A percentile compares a stretch with the other conserved stretches of the same genome.
Evolutionary conservation across 1,140 invertebrate genomes (phyloP).

Genomic region (Cydia pomonella): DNA sequence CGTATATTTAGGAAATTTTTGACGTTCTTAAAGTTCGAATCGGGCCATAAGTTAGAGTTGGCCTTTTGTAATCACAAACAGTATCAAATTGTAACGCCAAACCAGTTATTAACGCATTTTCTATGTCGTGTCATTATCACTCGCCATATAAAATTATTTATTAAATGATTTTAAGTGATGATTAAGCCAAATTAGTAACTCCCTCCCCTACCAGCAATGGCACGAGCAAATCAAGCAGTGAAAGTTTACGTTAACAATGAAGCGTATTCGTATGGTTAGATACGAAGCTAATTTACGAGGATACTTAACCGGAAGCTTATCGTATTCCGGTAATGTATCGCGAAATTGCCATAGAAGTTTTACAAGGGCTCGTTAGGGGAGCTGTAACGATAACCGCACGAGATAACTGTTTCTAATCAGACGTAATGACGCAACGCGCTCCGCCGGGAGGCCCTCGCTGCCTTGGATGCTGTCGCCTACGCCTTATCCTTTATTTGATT

Average conservation of each 20-base stretch:
- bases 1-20: too few species aligned
- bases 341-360: slow-evolving; percentile 69
- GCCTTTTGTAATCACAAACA: not conserved
- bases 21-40: too few species aligned
- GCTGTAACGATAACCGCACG: slow-evolving; percentile 67
- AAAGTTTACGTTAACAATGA: slow-evolving; percentile 26
- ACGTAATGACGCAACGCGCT: slow-evolving; percentile 61
- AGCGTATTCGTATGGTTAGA: slow-evolving; percentile 23
- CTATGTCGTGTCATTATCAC: not conserved
- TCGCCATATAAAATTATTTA: not conserved
- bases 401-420: slow-evolving; percentile 76
- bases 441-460: slow-evolving; percentile 35
- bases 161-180: not conserved
- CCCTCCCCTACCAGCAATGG: not conserved
- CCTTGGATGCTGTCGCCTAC: slow-evolving; percentile 32
- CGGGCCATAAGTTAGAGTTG: too few species aligned
- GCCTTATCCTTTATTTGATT: slow-evolving; percentile 49
- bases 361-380: slow-evolving; percentile 69
- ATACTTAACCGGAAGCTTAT: slow-evolving; percentile 67
- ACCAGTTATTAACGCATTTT: not conserved
- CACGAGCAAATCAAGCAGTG: slow-evolving; percentile 28
- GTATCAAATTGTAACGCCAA: not conserved
- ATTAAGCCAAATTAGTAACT: slow-evolving; percentile 11
- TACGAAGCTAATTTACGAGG: slow-evolving; percentile 52
- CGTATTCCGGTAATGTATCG: slow-evolving; percentile 60